phyloP scores from a whole-genome alignment of 2,797 vertebrate species.

The Acanthurus leucopareius region DNA sequence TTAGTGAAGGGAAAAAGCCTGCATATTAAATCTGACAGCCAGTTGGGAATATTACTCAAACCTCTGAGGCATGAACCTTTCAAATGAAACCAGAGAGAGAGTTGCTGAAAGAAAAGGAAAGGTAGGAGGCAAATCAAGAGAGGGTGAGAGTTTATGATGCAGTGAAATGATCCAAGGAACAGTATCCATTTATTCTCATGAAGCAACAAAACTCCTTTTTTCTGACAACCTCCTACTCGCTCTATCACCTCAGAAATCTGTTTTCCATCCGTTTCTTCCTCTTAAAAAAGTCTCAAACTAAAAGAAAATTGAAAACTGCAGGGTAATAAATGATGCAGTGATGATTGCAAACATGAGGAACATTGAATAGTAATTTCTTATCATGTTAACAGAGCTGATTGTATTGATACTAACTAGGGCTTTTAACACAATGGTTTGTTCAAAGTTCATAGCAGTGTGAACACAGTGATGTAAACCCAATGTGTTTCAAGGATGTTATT shows the following conservation, averaged over 20 bases:
- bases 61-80: slow-evolving; percentile 62
- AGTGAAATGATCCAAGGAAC: slow-evolving; percentile 60
- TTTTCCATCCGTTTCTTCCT: background rate
- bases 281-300: background rate
- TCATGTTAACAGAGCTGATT: too few species aligned
- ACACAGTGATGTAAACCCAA: background rate
- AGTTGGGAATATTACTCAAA: slow-evolving; percentile 67
- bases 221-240: slow-evolving; percentile 35
- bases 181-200: slow-evolving; percentile 63
- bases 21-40: slow-evolving; percentile 57
- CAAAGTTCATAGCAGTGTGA: background rate
- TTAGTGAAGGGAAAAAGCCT: slow-evolving; percentile 38
- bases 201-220: slow-evolving; percentile 42
- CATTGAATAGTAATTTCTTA: background rate
- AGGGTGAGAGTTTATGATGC: slow-evolving; percentile 64
- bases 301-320: background rate
- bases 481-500: background rate
- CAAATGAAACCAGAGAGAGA: slow-evolving; percentile 51
- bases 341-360: background rate
- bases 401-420: too few species aligned
- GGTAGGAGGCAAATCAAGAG: slow-evolving; percentile 30
- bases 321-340: background rate
- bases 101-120: slow-evolving; percentile 25
- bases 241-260: slow-evolving; percentile 29
- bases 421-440: background rate